Conservation (phyloP, 1,140 invertebrate genomes). For the Globodera rostochiensis region DNA sequence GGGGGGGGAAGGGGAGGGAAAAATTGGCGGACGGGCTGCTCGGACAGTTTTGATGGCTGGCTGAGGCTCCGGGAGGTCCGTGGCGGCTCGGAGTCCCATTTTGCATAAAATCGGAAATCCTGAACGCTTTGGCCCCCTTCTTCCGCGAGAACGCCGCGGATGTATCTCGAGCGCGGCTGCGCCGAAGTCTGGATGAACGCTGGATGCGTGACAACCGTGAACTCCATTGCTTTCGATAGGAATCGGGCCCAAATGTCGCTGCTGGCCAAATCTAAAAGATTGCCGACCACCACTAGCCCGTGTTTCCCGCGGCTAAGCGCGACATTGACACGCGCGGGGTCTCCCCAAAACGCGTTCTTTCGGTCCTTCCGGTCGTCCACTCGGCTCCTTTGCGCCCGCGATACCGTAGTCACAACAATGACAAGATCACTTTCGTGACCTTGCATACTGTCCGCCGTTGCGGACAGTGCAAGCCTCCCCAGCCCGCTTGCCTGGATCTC, state of each 20-base stretch:
- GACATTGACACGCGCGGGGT: neutral
- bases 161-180: neutral
- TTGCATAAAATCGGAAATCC: neutral
- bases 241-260: neutral
- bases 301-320: neutral
- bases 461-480: neutral
- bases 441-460: neutral
- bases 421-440: neutral
- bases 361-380: neutral
- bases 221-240: neutral
- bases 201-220: neutral
- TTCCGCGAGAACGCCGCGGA: neutral
- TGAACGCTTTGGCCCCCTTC: neutral
- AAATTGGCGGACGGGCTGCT: too few relatives aligned
- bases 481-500: neutral
- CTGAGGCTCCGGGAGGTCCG: too few relatives aligned
- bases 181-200: neutral
- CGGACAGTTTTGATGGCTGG: neutral
- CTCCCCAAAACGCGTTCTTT: slow-evolving; percentile 6
- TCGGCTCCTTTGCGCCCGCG: neutral
- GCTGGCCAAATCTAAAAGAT: neutral
- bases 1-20: too few relatives aligned
- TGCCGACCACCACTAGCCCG: neutral
- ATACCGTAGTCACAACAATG: neutral
- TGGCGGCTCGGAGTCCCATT: neutral